Evolutionary conservation across 2,797 vertebrate species (phyloP).

Genomic region (Holocentrus rufus): DNA sequence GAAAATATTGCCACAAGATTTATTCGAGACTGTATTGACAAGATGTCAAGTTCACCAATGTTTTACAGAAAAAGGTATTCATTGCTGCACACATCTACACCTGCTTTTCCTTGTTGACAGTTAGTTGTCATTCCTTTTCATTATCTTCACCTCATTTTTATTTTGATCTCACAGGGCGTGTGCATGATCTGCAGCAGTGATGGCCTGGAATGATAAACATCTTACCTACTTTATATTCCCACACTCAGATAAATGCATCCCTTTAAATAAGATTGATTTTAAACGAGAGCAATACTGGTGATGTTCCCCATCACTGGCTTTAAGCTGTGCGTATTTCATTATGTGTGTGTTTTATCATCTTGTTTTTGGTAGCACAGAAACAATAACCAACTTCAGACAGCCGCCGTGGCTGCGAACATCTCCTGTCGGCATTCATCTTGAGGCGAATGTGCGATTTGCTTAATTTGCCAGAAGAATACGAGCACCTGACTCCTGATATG

Average conservation of each 20-base stretch:
- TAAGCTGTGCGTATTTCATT: conserved; percentile 13
- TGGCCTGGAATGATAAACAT: conserved; percentile 27
- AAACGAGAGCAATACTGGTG: background rate
- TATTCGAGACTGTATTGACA: background rate
- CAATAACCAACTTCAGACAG: background rate
- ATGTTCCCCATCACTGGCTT: background rate
- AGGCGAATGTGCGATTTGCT: background rate
- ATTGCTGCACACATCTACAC: background rate
- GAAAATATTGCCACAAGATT: background rate
- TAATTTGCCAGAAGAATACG: background rate
- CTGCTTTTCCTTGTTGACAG: conserved; percentile 12
- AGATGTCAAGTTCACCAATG: background rate
- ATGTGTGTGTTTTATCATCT: background rate
- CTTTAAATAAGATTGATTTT: background rate
- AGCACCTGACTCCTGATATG: conserved; percentile 8
- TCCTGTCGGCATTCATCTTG: background rate
- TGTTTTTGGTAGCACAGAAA: background rate
- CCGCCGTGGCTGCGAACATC: background rate
- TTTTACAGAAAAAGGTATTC: conserved; percentile 4
- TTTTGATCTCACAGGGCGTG: conserved; percentile 33
- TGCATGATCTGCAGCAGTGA: conserved; percentile 14
- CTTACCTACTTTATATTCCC: background rate
- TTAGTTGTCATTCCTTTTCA: conserved; percentile 22
- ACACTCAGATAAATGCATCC: background rate
- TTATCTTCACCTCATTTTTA: conserved; percentile 33